Evolutionary conservation across 2,113 vertebrate genomes (phyloP).

Genomic region (Nicator chloris): DNA sequence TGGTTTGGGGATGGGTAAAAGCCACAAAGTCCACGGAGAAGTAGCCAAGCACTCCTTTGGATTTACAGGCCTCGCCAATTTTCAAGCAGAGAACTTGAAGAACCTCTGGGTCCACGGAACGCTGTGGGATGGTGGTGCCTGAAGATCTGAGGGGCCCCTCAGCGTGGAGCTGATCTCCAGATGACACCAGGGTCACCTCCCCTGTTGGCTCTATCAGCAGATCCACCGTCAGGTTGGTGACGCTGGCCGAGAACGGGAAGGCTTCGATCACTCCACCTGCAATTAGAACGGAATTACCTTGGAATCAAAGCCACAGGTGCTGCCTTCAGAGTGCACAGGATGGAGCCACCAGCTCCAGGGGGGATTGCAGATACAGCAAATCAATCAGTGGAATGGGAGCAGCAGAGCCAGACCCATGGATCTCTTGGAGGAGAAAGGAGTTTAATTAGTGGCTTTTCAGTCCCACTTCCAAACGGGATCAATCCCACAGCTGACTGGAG

Average conservation of each 20-base stretch:
- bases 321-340: background rate
- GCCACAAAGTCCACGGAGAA: constrained; percentile 84
- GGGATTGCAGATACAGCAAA: background rate
- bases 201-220: constrained; percentile 86
- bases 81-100: constrained; percentile 70
- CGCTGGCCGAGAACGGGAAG: constrained; percentile 72
- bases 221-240: constrained; percentile 85
- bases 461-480: background rate
- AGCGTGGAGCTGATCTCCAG: constrained; percentile 83
- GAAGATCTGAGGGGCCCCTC: constrained; percentile 72
- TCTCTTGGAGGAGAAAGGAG: background rate
- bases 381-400: background rate
- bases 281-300: background rate
- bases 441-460: background rate
- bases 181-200: constrained; percentile 75
- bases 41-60: constrained; percentile 76
- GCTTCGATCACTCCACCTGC: constrained; percentile 88
- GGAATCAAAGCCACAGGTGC: background rate
- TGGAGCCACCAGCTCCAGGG: background rate
- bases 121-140: constrained; percentile 80
- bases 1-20: constrained; percentile 75
- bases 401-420: background rate
- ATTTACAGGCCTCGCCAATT: constrained; percentile 79
- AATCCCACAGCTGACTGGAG: background rate
- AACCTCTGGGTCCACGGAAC: constrained; percentile 74